phyloP scores from a whole-genome alignment of 2,888 invertebrate species.

The Tupiocoris notatus region DNA sequence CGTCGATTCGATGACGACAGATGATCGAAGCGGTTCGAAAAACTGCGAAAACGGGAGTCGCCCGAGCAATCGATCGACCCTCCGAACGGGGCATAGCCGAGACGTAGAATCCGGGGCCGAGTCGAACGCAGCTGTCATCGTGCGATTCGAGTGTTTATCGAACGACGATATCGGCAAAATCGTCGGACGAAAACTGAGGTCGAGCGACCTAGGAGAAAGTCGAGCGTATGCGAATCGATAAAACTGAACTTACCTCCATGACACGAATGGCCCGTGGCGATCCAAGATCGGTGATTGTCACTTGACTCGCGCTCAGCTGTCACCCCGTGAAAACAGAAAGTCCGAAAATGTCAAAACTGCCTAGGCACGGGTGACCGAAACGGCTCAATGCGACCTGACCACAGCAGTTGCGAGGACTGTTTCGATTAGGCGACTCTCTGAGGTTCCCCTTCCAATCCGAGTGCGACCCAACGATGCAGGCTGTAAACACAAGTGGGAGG shows the following conservation, averaged over 20 bases:
- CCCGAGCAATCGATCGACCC: slow-evolving; percentile 8
- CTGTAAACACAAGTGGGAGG: not conserved
- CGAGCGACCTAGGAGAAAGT: not conserved
- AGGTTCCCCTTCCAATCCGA: not conserved
- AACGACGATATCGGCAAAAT: not conserved
- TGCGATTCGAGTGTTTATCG: not conserved
- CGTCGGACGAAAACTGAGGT: not conserved
- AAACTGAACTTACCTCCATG: slow-evolving; percentile 6
- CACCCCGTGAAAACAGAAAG: not conserved
- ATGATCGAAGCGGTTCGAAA: not conserved
- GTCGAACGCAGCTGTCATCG: not conserved
- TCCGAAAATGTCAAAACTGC: not conserved
- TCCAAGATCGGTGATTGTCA: slow-evolving; percentile 8
- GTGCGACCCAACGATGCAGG: not conserved
- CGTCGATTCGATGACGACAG: too few species aligned
- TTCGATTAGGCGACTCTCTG: not conserved
- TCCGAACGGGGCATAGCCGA: not conserved
- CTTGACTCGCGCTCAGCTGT: not conserved
- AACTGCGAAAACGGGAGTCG: not conserved
- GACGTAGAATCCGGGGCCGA: not conserved
- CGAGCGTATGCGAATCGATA: not conserved
- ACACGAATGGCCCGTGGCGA: not conserved
- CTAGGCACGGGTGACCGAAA: not conserved
- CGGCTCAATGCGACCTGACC: not conserved
- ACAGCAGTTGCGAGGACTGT: not conserved